Conservation (phyloP, 2,113 vertebrate genomes). For the Mionectes macconnelli region DNA sequence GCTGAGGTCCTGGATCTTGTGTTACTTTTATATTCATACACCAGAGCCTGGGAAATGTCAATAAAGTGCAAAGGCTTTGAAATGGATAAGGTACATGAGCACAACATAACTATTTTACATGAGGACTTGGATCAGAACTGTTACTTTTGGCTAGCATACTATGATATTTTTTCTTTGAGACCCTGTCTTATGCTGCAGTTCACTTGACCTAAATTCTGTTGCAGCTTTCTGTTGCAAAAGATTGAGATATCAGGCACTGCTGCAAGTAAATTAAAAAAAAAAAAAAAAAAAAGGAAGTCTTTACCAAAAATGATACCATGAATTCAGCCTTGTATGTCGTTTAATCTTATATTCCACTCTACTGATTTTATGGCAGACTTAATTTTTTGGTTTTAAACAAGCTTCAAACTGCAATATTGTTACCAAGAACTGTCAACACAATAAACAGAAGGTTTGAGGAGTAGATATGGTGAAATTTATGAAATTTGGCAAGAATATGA, state of each 20-base stretch:
- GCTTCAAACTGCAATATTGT: neutral
- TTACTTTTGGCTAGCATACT: neutral
- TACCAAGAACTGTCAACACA: neutral
- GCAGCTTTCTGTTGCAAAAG: neutral
- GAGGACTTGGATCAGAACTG: neutral
- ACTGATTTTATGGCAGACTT: neutral
- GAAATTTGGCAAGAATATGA: neutral
- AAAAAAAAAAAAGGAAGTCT: neutral
- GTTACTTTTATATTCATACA: neutral
- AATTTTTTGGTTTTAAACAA: neutral
- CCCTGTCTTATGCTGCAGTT: neutral
- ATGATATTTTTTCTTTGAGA: neutral
- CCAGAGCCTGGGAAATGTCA: neutral
- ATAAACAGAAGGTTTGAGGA: neutral
- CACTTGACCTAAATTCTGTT: constrained; percentile 13
- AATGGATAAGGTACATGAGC: neutral
- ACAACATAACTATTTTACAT: neutral
- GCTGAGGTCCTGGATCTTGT: neutral
- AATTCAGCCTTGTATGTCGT: neutral
- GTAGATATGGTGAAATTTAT: neutral
- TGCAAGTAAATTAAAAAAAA: neutral
- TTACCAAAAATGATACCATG: neutral
- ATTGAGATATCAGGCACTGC: neutral
- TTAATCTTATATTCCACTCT: neutral
- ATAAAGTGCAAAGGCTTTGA: neutral